Evolutionary conservation across 2,113 vertebrate species (phyloP).

Genomic region (Pangasianodon hypophthalmus): DNA sequence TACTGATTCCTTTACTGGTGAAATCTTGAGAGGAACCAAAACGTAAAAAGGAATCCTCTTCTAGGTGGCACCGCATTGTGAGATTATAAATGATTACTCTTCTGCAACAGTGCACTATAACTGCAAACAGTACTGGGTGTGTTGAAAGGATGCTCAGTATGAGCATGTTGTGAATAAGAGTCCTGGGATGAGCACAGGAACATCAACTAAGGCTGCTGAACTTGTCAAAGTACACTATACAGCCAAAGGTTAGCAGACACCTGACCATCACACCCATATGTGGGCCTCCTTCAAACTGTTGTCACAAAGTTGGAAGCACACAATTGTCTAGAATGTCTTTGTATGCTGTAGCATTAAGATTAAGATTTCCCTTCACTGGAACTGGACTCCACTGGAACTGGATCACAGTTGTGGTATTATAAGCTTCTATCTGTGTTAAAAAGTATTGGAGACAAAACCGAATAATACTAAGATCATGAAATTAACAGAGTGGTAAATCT

Average conservation of each 20-base stretch:
- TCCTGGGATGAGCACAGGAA: neutral
- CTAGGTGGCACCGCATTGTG: neutral
- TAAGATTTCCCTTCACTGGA: neutral
- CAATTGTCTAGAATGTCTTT: neutral
- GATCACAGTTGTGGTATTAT: too few species aligned
- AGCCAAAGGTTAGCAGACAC: neutral
- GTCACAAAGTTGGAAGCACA: neutral
- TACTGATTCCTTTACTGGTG: neutral
- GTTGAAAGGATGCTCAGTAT: neutral
- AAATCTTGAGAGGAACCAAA: neutral
- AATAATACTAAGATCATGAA: too few species aligned
- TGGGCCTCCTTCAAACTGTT: neutral
- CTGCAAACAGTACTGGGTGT: neutral
- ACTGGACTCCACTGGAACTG: neutral
- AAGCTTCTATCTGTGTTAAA: neutral
- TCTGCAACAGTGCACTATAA: neutral
- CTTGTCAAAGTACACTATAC: neutral
- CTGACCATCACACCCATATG: neutral
- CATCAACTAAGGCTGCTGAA: neutral
- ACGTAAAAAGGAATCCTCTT: neutral
- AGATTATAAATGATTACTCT: neutral
- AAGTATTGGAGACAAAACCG: neutral
- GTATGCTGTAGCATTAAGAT: neutral
- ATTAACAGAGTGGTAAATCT: too few species aligned
- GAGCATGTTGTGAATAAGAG: neutral